Base-by-base conservation (phyloP, 37 sponge, comb jelly and placozoan species). In the Eunapius fragilis region DNA sequence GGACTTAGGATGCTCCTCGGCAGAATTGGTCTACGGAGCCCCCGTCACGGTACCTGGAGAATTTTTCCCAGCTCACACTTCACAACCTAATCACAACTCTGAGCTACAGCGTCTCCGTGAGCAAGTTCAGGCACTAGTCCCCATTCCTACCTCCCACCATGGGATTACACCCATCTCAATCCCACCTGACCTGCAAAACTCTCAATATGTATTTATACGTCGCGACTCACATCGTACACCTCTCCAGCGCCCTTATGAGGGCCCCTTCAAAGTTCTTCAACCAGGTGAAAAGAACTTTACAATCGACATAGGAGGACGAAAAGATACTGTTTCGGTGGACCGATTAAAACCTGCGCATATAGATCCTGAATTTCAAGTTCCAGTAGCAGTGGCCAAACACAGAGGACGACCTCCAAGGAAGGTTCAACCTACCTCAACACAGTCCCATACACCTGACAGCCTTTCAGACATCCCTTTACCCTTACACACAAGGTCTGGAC, bases 181-280 rank as follows among this genome's bases (percentile, higher is more conserved):
- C n/a, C n/a, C n/a, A n/a, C n/a, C n/a, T n/a, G n/a, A n/a, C n/a
- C n/a, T n/a, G n/a, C n/a, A 2, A 14, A n/a, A 71, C 3, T 72
- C 30, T 25, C 38, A 30, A 24, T 77, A 37, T 77, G 86, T 85
- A 1, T 85, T 85, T 50, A 3, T 24, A 36, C 50, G 88, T 22
- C 72, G 12, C 6, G 79, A 78, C 9, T 67, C 87, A 4, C 48
- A 45, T 27, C 72, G 68, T n/a, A 79, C 75, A 26, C 87, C 87
- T 23, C 67, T 80, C 36, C 81, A 80, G 45, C 81, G 67, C 13
- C 87, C 87, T 25, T 87, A 87, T 74, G 80, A 86, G 9, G 87
- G 81, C 36, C 81, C 87, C 19, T 87, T 72, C 76, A 71, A 72
- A 37, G 87, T 87, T 26, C 36, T 87, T 2, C 25, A 80, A 30